Base-by-base conservation (phyloP, 2,888 invertebrate species). In the Eledone cirrhosa region DNA sequence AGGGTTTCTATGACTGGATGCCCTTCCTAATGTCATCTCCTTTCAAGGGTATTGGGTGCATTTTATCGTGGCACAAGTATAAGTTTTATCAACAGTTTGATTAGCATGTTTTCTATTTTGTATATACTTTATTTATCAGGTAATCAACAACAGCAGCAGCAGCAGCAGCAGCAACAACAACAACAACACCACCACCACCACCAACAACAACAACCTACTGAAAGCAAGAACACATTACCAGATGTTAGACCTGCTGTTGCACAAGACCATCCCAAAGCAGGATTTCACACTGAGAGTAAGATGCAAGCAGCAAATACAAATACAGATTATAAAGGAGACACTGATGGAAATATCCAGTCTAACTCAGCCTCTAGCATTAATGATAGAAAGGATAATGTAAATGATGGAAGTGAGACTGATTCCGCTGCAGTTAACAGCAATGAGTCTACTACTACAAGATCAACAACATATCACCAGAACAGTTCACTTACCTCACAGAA, bases 221-320 rank as follows among this genome's bases (percentile, higher is more conserved):
- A 27, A 13, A n/a, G 48, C 7, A 47, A n/a, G 27, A 48, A 75
- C 75, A 16, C 16, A 2, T 69, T 27, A 72, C 72, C 72, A n/a
- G 13, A 22, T 22, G 2, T 74, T 29, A 77, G 77, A 47, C 33
- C 41, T 75, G 48, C 72, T n/a, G n/a, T n/a, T 31, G 48, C 33
- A 16, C 33, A 72, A 16, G 24, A 74, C 2, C 41, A 77, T 75
- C 65, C 63, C 67, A 22, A 29, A 8, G 29, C 79, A 53, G 77
- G 77, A 47, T 41, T 77, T 33, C 69, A 79, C 16, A 77, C 41
- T 29, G 79, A 77, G 24, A 78, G 53, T 48, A 59, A 77, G 78
- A 77, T 48, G 29, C 53, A 72, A 13, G 41, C 33, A 33, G 72
- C 72, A 31, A 41, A 72, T 31, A 48, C 29, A n/a, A 14, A 33